These are phyloP conservation scores for Aspidapion aeneum DNA, from an alignment of 2,888 invertebrate genomes.

Conservation along the genomic window DNA sequence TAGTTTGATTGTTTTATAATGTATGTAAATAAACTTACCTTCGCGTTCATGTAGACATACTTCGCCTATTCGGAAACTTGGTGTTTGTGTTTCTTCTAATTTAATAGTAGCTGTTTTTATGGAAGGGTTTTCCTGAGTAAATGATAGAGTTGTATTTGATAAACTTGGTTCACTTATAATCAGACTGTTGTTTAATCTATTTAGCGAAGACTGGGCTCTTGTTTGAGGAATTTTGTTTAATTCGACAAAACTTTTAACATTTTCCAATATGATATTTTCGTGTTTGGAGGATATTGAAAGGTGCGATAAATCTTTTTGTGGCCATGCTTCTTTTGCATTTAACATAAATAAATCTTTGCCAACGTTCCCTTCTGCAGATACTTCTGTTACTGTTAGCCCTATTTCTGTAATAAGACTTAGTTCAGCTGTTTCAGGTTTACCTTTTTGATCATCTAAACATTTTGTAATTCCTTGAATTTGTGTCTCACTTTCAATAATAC, in stretches of 20 bases:
- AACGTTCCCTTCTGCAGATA: conserved; percentile 41
- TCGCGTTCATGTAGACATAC: conserved; percentile 48
- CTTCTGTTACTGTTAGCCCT: conserved; percentile 45
- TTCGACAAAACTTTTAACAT: conserved; percentile 37
- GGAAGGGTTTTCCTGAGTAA: conserved; percentile 46
- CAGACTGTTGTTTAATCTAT: conserved; percentile 45
- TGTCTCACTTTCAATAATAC: conserved; percentile 41
- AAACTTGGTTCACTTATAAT: conserved; percentile 50
- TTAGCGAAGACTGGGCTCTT: conserved; percentile 33
- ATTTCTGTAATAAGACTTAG: conserved; percentile 40
- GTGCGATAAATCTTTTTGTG: conserved; percentile 47
- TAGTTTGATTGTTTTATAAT: not conserved
- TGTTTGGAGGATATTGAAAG: conserved; percentile 47
- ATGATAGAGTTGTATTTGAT: conserved; percentile 50
- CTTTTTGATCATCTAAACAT: conserved; percentile 29
- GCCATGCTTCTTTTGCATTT: conserved; percentile 48
- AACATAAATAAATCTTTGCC: conserved; percentile 46
- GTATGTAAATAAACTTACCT: conserved; percentile 47
- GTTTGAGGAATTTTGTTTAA: conserved; percentile 33
- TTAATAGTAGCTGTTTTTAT: conserved; percentile 47
- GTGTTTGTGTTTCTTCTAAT: conserved; percentile 41
- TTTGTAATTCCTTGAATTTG: conserved; percentile 35
- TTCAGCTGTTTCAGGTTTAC: conserved; percentile 38
- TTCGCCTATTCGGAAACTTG: conserved; percentile 49
- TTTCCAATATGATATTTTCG: conserved; percentile 42